Evolutionary conservation across 2,888 invertebrate species (phyloP).

Genomic region (Mechanitis mazaeus): DNA sequence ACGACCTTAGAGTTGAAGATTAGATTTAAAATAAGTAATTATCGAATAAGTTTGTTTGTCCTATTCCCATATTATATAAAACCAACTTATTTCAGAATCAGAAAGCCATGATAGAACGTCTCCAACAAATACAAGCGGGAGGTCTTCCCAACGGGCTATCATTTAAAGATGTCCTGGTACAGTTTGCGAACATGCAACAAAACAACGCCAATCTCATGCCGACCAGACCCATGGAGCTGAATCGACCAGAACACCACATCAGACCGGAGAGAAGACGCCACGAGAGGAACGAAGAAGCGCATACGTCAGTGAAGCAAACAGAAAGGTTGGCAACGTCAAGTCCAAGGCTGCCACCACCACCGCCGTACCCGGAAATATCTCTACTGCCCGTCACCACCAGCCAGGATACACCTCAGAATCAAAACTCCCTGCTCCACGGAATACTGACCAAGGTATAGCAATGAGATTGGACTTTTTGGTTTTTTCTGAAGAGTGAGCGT

Average conservation of each 20-base stretch:
- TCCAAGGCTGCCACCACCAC: slow-evolving; percentile 76
- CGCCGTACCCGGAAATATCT: slow-evolving; percentile 87
- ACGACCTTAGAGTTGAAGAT: no score
- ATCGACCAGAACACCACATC: slow-evolving; percentile 53
- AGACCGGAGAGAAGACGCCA: slow-evolving; percentile 49
- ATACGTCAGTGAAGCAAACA: slow-evolving; percentile 48
- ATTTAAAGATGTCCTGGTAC: slow-evolving; percentile 86
- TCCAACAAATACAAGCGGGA: slow-evolving; percentile 70
- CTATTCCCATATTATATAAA: no score
- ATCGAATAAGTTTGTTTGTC: no score
- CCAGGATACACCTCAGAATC: slow-evolving; percentile 53
- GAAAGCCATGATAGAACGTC: slow-evolving; percentile 66
- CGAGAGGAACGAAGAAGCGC: slow-evolving; percentile 47
- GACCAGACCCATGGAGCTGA: slow-evolving; percentile 50
- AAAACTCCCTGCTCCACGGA: slow-evolving; percentile 84
- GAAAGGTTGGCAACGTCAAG: slow-evolving; percentile 57
- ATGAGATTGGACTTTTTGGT: no score
- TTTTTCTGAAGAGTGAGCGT: background rate
- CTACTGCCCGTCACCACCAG: slow-evolving; percentile 80
- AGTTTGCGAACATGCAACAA: slow-evolving; percentile 81
- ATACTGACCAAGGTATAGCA: slow-evolving; percentile 81
- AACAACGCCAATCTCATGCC: slow-evolving; percentile 53
- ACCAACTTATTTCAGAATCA: slow-evolving; percentile 53
- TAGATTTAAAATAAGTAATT: no score
- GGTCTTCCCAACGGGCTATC: slow-evolving; percentile 65